Evolutionary conservation across 2,888 invertebrate species (phyloP).

Genomic region (Galerucella pusilla): DNA sequence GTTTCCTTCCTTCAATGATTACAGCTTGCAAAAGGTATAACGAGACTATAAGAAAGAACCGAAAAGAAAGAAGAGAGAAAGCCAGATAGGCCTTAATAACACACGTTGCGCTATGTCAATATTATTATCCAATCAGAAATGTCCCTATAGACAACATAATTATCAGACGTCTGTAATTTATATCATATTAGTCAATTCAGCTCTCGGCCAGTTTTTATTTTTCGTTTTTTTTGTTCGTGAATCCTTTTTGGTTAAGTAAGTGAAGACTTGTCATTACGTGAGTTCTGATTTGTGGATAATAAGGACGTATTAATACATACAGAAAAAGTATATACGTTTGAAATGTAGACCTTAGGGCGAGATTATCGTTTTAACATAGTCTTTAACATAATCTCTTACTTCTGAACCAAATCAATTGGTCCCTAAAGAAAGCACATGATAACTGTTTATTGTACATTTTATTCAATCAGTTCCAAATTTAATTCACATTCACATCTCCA

Average conservation of each 20-base stretch:
- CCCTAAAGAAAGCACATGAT: too few relatives aligned
- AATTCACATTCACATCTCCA: too few relatives aligned
- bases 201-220: constrained; percentile 52
- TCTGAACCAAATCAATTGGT: too few relatives aligned
- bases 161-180: constrained; percentile 63
- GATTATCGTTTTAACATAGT: neutral
- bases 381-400: too few relatives aligned
- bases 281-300: constrained; percentile 14
- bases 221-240: constrained; percentile 19
- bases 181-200: constrained; percentile 62
- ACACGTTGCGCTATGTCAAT: constrained; percentile 65
- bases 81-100: constrained; percentile 62
- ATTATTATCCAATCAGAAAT: constrained; percentile 67
- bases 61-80: constrained; percentile 16
- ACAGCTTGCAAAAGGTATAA: constrained; percentile 54
- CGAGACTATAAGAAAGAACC: constrained; percentile 13
- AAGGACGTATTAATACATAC: neutral
- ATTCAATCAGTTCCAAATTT: too few relatives aligned
- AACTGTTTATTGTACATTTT: too few relatives aligned
- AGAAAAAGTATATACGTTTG: neutral
- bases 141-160: constrained; percentile 65
- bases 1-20: constrained; percentile 53
- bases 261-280: constrained; percentile 19
- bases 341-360: neutral
- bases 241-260: constrained; percentile 20